Conservation (phyloP, 2,888 invertebrate genomes). For the Cacoxenus indagator region DNA sequence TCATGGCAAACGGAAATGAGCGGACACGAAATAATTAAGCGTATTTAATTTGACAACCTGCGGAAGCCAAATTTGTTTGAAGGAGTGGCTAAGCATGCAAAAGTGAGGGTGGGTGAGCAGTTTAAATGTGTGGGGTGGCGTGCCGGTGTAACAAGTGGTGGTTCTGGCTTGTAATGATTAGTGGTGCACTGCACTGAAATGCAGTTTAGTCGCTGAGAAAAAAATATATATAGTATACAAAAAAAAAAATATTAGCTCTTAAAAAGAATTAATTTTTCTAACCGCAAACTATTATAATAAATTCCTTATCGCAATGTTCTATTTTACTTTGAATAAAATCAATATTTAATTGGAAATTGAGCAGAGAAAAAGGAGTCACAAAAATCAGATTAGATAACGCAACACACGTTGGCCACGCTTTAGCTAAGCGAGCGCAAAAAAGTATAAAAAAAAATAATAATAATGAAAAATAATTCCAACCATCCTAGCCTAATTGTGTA, state of each 20-base stretch:
- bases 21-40: conserved; percentile 42
- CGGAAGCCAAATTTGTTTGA: background rate
- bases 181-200: too few species aligned
- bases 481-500: background rate
- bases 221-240: too few species aligned
- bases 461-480: background rate
- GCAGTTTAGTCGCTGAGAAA: too few species aligned
- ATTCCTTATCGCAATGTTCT: background rate
- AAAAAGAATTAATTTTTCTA: too few species aligned
- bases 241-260: too few species aligned
- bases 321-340: background rate
- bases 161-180: too few species aligned
- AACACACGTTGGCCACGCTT: background rate
- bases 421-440: background rate
- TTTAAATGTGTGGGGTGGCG: too few species aligned
- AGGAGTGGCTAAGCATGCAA: background rate
- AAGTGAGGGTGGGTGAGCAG: too few species aligned
- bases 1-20: conserved; percentile 43
- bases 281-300: too few species aligned
- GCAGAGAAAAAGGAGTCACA: background rate
- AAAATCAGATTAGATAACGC: background rate
- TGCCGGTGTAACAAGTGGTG: too few species aligned
- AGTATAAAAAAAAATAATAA: background rate
- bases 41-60: conserved; percentile 47
- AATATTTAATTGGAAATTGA: background rate